These are phyloP conservation scores for Daboia siamensis DNA, from an alignment of 2,113 vertebrate species.

Conservation along the genomic window DNA sequence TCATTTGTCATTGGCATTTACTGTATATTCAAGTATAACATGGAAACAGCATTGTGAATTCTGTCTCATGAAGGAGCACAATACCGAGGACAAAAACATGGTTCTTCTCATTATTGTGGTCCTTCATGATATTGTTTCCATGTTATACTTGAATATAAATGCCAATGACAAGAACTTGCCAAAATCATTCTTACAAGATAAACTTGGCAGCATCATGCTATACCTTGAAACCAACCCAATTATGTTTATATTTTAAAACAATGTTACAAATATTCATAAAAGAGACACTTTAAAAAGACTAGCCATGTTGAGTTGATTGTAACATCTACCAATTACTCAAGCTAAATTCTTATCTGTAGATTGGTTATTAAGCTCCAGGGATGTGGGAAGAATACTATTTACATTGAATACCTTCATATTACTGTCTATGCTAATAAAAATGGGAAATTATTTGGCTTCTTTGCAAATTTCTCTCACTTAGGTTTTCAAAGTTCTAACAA, in stretches of 20 bases:
- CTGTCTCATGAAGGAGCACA: not conserved
- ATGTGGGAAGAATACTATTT: not conserved
- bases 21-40: not conserved
- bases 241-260: not conserved
- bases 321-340: not conserved
- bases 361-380: not conserved
- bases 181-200: not conserved
- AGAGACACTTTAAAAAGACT: not conserved
- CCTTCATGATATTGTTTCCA: not conserved
- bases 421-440: not conserved
- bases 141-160: not conserved
- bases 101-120: not conserved
- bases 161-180: not conserved
- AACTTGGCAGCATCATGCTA: not conserved
- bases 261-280: not conserved
- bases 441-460: not conserved
- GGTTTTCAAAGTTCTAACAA: not conserved
- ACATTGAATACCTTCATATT: not conserved
- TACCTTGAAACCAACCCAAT: not conserved
- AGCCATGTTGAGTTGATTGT: not conserved
- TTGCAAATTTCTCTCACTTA: not conserved
- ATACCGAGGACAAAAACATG: not conserved
- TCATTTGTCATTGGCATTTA: not conserved
- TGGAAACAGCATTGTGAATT: not conserved
- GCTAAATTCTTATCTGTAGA: not conserved